These are phyloP conservation scores for Onychomys arenicola DNA, from an alignment of 2,797 vertebrate genomes.

Conservation along the genomic window DNA sequence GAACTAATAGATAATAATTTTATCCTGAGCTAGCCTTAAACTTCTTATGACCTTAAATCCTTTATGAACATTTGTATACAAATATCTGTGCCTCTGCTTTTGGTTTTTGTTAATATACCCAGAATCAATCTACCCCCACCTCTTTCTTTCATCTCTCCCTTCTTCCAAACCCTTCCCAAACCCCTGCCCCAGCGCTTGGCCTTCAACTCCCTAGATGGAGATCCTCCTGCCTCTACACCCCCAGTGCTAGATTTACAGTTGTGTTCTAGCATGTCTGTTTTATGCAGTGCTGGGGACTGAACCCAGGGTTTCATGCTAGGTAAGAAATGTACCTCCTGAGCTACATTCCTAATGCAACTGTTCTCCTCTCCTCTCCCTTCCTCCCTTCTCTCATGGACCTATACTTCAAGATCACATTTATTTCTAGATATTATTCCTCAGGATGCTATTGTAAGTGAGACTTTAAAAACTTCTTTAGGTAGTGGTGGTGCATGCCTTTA, in stretches of 20 bases:
- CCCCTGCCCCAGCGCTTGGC: not conserved
- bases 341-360: too few species aligned
- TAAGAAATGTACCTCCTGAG: not conserved
- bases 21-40: not conserved
- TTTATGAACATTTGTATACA: not conserved
- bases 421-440: not conserved
- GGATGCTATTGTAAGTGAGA: not conserved
- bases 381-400: too few species aligned
- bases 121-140: too few species aligned
- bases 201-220: not conserved
- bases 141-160: not conserved
- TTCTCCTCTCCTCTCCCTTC: not conserved
- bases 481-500: not conserved
- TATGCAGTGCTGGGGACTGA: too few species aligned
- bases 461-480: not conserved
- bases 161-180: not conserved
- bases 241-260: not conserved
- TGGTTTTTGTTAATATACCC: not conserved
- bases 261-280: not conserved
- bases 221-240: not conserved
- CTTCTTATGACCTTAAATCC: not conserved
- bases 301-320: not conserved
- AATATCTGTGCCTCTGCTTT: not conserved
- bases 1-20: not conserved
- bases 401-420: not conserved